Evolutionary conservation across 1,140 invertebrate species (phyloP), one percentile per base, ranked within the genome.

Genomic region (Grapholita molesta): DNA sequence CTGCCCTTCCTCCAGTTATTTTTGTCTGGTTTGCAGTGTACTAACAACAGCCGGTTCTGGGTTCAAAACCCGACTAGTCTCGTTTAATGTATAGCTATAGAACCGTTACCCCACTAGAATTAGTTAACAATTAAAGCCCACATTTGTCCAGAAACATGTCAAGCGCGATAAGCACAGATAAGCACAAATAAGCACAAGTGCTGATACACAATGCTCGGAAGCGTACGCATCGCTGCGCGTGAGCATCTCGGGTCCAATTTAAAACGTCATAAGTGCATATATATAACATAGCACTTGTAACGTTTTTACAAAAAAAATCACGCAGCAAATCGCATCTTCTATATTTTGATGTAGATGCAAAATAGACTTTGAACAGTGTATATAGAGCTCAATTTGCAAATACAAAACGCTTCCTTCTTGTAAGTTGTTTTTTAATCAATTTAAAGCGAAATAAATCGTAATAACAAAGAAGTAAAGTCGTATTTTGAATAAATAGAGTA

Each of bases 151-250:
- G 42, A 48, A 48, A 48, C 42, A 21, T 48, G 42, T 48, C 42
- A 48, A 48, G 42, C 42, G n/a, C 42, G 42, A 48, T 48, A 48
- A 48, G 18, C 42, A 21, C 18, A 48, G 42, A 48, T 48, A 48
- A 48, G 42, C 42, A 48, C 15, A 48, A 48, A 48, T 48, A 48
- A 48, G 42, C 42, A 48, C 42, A 48, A 55, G 24, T 69, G 24
- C 69, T 55, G 48, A 42, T 55, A 2, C 33, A 73, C 71, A 73
- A 73, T 73, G 65, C 42, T 66, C 68, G 71, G 71, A 73, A 73
- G 64, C 64, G 52, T 48, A 57, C 57, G 68, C 64, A 65, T 24
- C 38, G 68, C 38, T 42, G 65, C 65, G 23, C 24, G 9, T 6
- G 38, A 53, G 71, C 64, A 32, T 67, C 61, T 35, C 15, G 8